These are phyloP conservation scores for Geotrupes spiniger DNA, from an alignment of 2,888 invertebrate species.

Conservation along the genomic window DNA sequence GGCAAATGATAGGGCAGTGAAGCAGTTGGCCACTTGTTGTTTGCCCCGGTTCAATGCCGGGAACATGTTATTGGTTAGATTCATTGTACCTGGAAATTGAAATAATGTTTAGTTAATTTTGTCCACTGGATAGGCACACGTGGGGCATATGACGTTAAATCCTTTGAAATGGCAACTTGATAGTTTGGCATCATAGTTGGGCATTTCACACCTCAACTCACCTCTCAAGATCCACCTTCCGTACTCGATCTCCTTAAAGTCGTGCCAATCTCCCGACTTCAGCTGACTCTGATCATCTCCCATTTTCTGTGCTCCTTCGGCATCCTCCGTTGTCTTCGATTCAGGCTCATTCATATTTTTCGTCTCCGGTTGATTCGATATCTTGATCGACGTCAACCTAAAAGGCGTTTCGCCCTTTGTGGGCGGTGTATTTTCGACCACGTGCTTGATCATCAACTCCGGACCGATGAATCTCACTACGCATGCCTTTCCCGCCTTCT, in stretches of 20 bases:
- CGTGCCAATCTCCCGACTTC: slow-evolving; percentile 44
- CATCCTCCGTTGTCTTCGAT: no score
- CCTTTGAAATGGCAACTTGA: not conserved
- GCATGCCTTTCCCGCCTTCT: slow-evolving; percentile 41
- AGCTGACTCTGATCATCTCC: no score
- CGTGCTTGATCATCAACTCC: slow-evolving; percentile 38
- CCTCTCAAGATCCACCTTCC: slow-evolving; percentile 47
- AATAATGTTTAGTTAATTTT: not conserved
- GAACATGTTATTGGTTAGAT: slow-evolving; percentile 37
- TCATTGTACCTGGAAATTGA: slow-evolving; percentile 35
- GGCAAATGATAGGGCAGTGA: slow-evolving; percentile 59
- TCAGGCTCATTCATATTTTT: slow-evolving; percentile 37
- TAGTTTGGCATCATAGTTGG: not conserved
- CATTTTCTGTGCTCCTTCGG: no score
- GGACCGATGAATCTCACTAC: slow-evolving; percentile 40
- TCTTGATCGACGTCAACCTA: slow-evolving; percentile 34
- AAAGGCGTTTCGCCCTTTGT: slow-evolving; percentile 33
- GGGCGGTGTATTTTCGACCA: slow-evolving; percentile 43
- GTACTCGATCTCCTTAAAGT: slow-evolving; percentile 44
- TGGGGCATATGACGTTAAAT: not conserved
- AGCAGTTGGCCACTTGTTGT: slow-evolving; percentile 58
- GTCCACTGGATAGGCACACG: not conserved
- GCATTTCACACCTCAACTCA: no score
- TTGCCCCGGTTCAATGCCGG: slow-evolving; percentile 42
- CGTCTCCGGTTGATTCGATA: slow-evolving; percentile 35